Percentiles rank a stretch among this genome's conserved stretches.
Conservation (phyloP, 2,797 vertebrate genomes). For the Spea hammondii region DNA sequence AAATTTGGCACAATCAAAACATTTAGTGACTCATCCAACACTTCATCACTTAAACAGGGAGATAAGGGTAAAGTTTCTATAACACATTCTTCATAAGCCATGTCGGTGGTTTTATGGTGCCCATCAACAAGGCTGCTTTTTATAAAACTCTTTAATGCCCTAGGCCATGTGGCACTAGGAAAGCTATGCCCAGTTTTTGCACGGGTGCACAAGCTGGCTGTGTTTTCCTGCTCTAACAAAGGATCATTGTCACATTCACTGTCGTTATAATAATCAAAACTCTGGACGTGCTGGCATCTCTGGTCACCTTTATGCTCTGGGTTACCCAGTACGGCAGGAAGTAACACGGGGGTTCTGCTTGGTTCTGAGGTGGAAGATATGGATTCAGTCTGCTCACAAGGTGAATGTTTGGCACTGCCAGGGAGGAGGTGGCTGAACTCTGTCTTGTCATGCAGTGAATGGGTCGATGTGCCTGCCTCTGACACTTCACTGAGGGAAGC, state of each 20-base stretch:
- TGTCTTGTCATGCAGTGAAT: conserved; percentile 80
- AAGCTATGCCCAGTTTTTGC: conserved; percentile 58
- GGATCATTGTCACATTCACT: conserved; percentile 61
- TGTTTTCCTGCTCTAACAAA: conserved; percentile 54
- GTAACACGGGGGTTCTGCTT: conserved; percentile 57
- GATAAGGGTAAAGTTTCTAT: conserved; percentile 80
- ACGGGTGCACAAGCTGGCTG: conserved; percentile 50
- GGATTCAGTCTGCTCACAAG: conserved; percentile 57
- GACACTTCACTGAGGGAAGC: conserved; percentile 80
- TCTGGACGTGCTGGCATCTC: conserved; percentile 55
- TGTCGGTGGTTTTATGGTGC: conserved; percentile 69
- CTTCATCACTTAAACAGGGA: conserved; percentile 89
- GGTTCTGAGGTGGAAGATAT: conserved; percentile 68
- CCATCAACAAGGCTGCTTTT: conserved; percentile 62
- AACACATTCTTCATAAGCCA: conserved; percentile 61
- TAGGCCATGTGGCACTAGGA: conserved; percentile 74
- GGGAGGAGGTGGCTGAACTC: conserved; percentile 71
- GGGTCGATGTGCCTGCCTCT: conserved; percentile 67
- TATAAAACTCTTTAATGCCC: conserved; percentile 68
- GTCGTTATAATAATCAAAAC: conserved; percentile 56
- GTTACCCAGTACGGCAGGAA: conserved; percentile 49
- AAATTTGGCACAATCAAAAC: conserved; percentile 71
- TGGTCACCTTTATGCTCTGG: conserved; percentile 38
- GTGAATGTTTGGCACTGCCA: conserved; percentile 58
- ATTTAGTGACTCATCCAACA: conserved; percentile 72